These are phyloP conservation scores for Progne subis DNA, from an alignment of 2,113 vertebrate species.

Conservation along the genomic window DNA sequence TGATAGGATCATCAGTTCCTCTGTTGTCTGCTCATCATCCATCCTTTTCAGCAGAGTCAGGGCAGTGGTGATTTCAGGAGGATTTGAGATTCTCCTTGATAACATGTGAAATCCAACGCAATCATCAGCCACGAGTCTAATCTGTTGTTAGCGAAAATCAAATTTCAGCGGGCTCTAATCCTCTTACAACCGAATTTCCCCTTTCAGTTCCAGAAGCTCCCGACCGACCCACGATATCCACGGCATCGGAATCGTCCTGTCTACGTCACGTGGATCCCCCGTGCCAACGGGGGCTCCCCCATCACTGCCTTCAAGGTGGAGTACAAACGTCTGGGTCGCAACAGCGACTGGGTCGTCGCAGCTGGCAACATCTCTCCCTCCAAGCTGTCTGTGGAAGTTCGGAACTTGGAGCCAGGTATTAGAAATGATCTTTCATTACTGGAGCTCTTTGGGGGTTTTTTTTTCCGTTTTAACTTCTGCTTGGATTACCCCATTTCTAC, in stretches of 20 bases:
- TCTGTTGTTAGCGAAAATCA: not conserved
- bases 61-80: not conserved
- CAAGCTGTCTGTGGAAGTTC: slow-evolving; percentile 95
- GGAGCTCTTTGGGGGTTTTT: not conserved
- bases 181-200: not conserved
- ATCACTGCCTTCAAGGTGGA: slow-evolving; percentile 96
- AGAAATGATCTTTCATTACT: not conserved
- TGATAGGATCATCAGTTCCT: not conserved
- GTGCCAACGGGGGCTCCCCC: slow-evolving; percentile 94
- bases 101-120: not conserved
- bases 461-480: not conserved
- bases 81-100: not conserved
- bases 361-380: slow-evolving; percentile 94
- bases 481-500: not conserved
- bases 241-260: slow-evolving; percentile 90
- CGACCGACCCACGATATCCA: slow-evolving; percentile 91
- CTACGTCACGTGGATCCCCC: slow-evolving; percentile 96
- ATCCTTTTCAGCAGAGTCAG: not conserved
- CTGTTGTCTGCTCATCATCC: not conserved
- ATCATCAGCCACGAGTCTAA: not conserved
- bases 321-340: slow-evolving; percentile 83
- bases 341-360: slow-evolving; percentile 84
- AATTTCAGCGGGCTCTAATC: not conserved
- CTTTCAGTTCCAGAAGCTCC: slow-evolving; percentile 91
- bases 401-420: slow-evolving; percentile 90